Conservation (phyloP, 1,140 invertebrate genomes). For the Aphaenogaster ashmeadi region DNA sequence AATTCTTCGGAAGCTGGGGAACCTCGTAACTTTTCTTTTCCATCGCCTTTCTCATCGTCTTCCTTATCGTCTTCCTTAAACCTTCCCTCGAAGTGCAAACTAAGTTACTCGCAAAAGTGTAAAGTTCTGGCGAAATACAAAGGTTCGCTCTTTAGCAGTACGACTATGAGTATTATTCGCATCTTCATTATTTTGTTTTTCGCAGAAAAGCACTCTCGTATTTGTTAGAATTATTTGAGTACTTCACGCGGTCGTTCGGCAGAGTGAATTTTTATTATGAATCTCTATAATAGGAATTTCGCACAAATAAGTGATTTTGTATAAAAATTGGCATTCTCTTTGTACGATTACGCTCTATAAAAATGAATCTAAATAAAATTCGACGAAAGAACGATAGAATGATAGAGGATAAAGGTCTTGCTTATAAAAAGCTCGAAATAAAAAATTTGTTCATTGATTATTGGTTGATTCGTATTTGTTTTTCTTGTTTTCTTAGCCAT, state of each 20-base stretch:
- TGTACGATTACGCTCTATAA: neutral
- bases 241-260: neutral
- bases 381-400: neutral
- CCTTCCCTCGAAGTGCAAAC: conserved; percentile 28
- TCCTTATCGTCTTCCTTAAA: conserved; percentile 38
- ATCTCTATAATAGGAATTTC: neutral
- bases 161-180: conserved; percentile 37
- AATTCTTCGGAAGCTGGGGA: conserved; percentile 50
- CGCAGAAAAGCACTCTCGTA: conserved; percentile 32
- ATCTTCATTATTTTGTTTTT: conserved; percentile 30
- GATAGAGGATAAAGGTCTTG: neutral
- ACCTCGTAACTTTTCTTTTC: conserved; percentile 48
- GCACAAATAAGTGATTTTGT: neutral
- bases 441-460: conserved; percentile 20
- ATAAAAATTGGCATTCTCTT: neutral
- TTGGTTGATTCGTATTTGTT: neutral
- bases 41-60: conserved; percentile 31
- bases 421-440: conserved; percentile 5
- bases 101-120: conserved; percentile 26
- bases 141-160: conserved; percentile 31
- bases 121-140: conserved; percentile 47
- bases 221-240: conserved; percentile 17
- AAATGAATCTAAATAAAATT: neutral
- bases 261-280: conserved; percentile 5
- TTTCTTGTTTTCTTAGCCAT: neutral